Evolutionary conservation across 2,113 vertebrate species (phyloP).

Genomic region (Dromas ardeola): DNA sequence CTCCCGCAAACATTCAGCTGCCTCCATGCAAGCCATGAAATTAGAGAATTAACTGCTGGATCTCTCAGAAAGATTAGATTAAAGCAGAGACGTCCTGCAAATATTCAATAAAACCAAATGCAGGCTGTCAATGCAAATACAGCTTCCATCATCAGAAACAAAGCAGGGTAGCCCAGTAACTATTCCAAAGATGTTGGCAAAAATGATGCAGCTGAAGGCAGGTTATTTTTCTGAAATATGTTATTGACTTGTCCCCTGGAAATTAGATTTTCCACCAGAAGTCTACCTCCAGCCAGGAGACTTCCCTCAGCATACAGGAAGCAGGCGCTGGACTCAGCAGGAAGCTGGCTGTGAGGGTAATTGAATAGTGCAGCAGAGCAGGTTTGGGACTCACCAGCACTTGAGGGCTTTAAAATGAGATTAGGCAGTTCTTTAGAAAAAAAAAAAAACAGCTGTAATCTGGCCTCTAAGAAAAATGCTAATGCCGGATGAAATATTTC

Average conservation of each 20-base stretch:
- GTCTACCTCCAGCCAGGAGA: background rate
- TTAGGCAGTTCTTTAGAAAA: background rate
- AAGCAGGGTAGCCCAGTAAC: background rate
- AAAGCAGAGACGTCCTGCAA: background rate
- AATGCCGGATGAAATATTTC: background rate
- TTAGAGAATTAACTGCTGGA: background rate
- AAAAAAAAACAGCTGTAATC: background rate
- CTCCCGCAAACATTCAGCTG: background rate
- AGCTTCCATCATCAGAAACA: background rate
- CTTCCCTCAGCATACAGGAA: background rate
- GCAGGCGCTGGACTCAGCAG: background rate
- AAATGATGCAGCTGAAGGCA: background rate
- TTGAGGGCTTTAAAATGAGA: background rate
- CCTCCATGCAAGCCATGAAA: background rate
- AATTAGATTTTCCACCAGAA: background rate
- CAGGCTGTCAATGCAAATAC: background rate
- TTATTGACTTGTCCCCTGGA: background rate
- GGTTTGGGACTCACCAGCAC: background rate
- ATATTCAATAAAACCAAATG: background rate
- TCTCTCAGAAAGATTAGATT: background rate
- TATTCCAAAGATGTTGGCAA: background rate
- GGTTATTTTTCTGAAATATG: background rate
- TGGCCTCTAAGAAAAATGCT: background rate
- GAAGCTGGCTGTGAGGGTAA: background rate
- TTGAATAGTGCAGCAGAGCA: background rate